Conservation (phyloP, 1,140 invertebrate species). For the Ceratoteleas bidentatus region DNA sequence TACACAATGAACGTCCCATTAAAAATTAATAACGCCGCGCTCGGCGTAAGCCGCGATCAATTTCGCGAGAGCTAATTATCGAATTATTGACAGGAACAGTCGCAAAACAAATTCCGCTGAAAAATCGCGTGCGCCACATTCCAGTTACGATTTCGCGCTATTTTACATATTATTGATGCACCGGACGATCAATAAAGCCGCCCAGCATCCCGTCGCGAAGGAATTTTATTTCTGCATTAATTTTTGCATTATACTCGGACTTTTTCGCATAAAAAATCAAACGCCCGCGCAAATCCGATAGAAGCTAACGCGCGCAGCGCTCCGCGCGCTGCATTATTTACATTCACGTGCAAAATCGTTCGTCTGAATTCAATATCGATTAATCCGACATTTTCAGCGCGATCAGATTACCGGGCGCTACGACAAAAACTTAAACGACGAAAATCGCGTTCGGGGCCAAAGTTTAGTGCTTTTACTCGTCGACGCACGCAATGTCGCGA, state of each 20-base stretch:
- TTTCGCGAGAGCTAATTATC: background rate
- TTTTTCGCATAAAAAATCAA: too few species aligned
- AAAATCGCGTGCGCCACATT: background rate
- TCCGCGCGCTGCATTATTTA: too few species aligned
- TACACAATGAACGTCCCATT: too few species aligned
- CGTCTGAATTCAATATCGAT: too few species aligned
- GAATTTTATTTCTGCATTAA: background rate
- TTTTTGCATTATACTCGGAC: background rate
- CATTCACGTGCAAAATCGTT: too few species aligned
- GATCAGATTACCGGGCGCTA: background rate
- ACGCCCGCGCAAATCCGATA: too few species aligned
- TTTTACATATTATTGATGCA: background rate
- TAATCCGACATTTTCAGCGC: too few species aligned
- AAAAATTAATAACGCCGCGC: too few species aligned
- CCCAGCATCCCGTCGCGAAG: too few species aligned
- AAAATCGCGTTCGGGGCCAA: background rate
- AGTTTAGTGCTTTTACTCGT: conserved; percentile 5
- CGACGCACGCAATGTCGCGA: conserved; percentile 1
- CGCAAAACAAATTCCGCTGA: background rate
- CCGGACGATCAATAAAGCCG: background rate
- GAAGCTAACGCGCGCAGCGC: too few species aligned
- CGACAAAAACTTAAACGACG: conserved; percentile 3
- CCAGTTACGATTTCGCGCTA: background rate
- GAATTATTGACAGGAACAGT: background rate
- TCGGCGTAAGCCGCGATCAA: too few species aligned